Conservation (phyloP, 2,113 vertebrate species). For the Pelodiscus sinensis region DNA sequence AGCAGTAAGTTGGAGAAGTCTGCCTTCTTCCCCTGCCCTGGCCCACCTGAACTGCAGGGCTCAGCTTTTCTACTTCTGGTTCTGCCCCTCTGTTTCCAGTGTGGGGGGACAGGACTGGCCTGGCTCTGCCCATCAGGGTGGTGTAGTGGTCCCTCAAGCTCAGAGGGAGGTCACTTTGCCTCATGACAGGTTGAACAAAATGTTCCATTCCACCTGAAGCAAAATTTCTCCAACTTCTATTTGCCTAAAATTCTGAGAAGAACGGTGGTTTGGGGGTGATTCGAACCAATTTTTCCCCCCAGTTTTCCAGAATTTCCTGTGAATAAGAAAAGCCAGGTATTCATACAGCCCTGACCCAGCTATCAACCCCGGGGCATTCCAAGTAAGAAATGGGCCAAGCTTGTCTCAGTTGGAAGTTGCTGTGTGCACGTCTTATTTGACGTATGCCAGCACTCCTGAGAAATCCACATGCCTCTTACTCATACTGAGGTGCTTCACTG, state of each 20-base stretch:
- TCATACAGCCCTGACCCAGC: neutral
- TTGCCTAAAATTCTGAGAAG: neutral
- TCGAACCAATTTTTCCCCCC: neutral
- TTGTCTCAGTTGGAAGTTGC: neutral
- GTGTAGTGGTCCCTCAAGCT: too few species aligned
- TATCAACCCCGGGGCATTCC: neutral
- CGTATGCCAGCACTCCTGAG: neutral
- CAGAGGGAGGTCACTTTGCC: too few species aligned
- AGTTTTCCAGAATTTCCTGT: neutral
- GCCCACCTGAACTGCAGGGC: too few species aligned
- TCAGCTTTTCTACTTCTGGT: too few species aligned
- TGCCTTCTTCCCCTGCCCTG: too few species aligned
- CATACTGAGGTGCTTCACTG: neutral
- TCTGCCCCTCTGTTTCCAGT: too few species aligned
- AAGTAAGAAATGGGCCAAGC: neutral
- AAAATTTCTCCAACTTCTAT: neutral
- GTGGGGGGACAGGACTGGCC: too few species aligned
- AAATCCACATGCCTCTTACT: slow-evolving; percentile 17
- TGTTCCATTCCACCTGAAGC: neutral
- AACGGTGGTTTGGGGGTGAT: neutral
- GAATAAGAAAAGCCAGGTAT: neutral
- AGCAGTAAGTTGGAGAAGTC: accelerated
- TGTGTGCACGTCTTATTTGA: slow-evolving; percentile 1
- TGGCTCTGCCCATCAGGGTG: too few species aligned
- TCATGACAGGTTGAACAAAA: neutral